Conservation (phyloP, 2,797 vertebrate genomes). For the Threskiornis aethiopicus region DNA sequence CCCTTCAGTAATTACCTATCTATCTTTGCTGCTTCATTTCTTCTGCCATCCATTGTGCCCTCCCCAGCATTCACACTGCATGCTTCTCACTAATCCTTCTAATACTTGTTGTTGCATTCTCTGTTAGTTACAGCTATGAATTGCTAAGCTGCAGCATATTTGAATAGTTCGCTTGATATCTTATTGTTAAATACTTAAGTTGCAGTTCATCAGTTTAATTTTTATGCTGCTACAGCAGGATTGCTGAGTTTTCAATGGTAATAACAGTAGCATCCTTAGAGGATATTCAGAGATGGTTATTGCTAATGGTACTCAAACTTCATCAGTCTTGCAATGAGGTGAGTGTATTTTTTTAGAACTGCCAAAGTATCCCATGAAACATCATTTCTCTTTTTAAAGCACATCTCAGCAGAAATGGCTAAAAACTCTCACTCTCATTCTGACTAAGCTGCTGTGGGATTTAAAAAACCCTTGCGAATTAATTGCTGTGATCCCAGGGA, state of each 20-base stretch:
- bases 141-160: not conserved
- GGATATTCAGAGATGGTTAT: not conserved
- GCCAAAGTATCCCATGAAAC: not conserved
- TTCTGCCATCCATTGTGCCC: not conserved
- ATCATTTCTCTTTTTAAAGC: not conserved
- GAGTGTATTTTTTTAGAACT: not conserved
- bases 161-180: not conserved
- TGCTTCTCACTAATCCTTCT: not conserved
- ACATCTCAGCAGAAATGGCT: not conserved
- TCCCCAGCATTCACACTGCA: not conserved
- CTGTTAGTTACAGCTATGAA: not conserved
- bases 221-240: slow-evolving; percentile 13
- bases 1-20: not conserved
- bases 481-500: not conserved
- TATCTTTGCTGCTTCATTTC: slow-evolving; percentile 9
- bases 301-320: slow-evolving; percentile 4
- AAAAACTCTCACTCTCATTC: not conserved
- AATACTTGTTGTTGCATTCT: not conserved
- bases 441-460: not conserved
- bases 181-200: not conserved
- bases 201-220: slow-evolving; percentile 47
- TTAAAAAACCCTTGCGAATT: not conserved
- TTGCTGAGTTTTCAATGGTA: not conserved
- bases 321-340: not conserved
- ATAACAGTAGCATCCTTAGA: not conserved